phyloP scores from a whole-genome alignment of 2,888 invertebrate genomes.

The Amphimallon solstitiale region DNA sequence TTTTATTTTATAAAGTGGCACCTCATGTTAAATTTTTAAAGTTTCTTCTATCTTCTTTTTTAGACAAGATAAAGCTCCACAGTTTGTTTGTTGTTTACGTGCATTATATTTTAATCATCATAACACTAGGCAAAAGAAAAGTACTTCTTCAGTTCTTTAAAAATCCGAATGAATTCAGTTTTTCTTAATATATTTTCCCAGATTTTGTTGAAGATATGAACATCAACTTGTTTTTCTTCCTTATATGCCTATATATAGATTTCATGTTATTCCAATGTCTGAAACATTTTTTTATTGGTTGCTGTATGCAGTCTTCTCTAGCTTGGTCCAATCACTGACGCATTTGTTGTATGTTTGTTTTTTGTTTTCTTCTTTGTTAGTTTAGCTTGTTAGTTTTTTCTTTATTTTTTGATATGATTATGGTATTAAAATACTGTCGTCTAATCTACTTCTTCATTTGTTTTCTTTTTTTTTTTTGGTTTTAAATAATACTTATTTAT shows the following conservation, averaged over 20 bases:
- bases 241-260: too few species aligned
- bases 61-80: not conserved
- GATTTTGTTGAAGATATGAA: too few species aligned
- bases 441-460: conserved; percentile 42
- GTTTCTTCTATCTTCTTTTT: not conserved
- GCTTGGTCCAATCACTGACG: conserved; percentile 47
- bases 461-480: conserved; percentile 4
- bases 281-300: conserved; percentile 29
- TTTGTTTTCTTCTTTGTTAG: too few species aligned
- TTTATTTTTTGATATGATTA: conserved; percentile 47
- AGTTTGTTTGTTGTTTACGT: too few species aligned
- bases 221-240: too few species aligned
- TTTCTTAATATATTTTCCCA: conserved; percentile 18
- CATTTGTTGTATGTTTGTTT: conserved; percentile 36
- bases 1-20: conserved; percentile 18
- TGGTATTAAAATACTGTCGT: conserved; percentile 44
- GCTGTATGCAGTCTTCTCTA: conserved; percentile 44
- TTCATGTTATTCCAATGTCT: conserved; percentile 13
- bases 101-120: too few species aligned
- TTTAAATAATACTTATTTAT: not conserved
- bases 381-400: conserved; percentile 22
- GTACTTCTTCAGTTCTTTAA: too few species aligned
- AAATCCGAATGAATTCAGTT: not conserved
- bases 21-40: not conserved
- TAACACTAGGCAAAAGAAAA: too few species aligned